Percentiles rank a stretch among this genome's conserved stretches.
phyloP scores from a whole-genome alignment of 2,113 vertebrate species.

The Tachuris rubrigastra region DNA sequence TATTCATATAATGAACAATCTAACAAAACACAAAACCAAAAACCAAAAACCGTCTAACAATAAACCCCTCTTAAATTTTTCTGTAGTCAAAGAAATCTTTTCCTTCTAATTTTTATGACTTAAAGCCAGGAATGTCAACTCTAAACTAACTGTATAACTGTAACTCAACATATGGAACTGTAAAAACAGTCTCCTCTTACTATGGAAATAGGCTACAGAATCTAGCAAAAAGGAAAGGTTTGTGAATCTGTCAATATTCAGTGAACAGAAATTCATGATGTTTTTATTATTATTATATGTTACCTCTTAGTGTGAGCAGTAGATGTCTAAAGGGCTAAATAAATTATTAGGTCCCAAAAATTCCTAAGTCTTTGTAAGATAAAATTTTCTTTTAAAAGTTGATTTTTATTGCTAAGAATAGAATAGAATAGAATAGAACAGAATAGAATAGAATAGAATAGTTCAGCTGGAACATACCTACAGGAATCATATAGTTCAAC shows the following conservation, averaged over 20 bases:
- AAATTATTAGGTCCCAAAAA: not conserved
- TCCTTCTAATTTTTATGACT: not conserved
- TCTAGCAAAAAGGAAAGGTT: not conserved
- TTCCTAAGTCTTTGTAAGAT: not conserved
- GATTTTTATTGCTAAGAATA: not conserved
- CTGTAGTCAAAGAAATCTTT: not conserved
- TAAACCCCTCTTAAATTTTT: accelerated
- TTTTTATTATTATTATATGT: not conserved
- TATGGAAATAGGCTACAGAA: not conserved
- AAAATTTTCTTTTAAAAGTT: not conserved
- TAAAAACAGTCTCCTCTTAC: not conserved
- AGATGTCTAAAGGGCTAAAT: not conserved
- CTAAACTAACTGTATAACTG: not conserved
- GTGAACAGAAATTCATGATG: not conserved
- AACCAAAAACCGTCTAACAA: accelerated
- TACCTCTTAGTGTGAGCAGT: not conserved
- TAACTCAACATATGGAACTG: not conserved
- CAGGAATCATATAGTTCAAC: not conserved
- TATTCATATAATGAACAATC: not conserved
- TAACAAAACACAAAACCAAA: not conserved
- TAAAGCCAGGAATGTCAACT: not conserved
- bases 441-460: too few species aligned
- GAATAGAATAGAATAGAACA: accelerated
- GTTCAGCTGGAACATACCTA: not conserved
- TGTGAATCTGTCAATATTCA: not conserved